These are phyloP conservation scores for Chondrosia reniformis DNA, from an alignment of 37 sponge, comb jelly and placozoan species.

Conservation along the genomic window DNA sequence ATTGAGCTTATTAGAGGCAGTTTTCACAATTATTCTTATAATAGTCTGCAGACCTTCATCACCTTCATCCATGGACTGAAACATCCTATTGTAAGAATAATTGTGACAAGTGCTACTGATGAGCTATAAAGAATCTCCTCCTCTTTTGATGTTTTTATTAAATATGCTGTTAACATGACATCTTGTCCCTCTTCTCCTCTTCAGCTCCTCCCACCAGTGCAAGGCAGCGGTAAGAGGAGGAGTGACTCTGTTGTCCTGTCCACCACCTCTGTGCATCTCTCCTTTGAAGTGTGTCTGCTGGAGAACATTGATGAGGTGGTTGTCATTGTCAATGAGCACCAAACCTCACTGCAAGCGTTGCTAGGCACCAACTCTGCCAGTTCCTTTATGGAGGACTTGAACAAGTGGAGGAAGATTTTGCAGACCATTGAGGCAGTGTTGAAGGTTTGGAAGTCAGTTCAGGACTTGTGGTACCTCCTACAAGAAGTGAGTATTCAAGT, in stretches of 20 bases:
- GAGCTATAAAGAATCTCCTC: too few relatives aligned
- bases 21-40: too few relatives aligned
- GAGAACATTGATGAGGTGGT: neutral
- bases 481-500: conserved; percentile 43
- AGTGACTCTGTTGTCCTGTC: conserved; percentile 1
- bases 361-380: conserved; percentile 55
- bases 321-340: conserved; percentile 2
- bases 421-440: conserved; percentile 88
- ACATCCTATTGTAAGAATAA: too few relatives aligned
- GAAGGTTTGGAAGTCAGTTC: conserved; percentile 63
- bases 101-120: too few relatives aligned
- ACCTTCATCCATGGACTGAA: too few relatives aligned
- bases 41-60: too few relatives aligned
- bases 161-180: neutral
- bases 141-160: neutral
- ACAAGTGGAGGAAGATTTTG: conserved; percentile 71
- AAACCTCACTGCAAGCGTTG: conserved; percentile 34
- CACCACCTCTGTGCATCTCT: neutral
- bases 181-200: neutral
- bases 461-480: conserved; percentile 67
- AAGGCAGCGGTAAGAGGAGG: too few relatives aligned
- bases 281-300: neutral
- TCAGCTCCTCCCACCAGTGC: conserved; percentile 30
- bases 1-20: too few relatives aligned
- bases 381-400: conserved; percentile 65